Conservation (phyloP, 2,113 vertebrate genomes). For the Tenebrosternarchus preto region DNA sequence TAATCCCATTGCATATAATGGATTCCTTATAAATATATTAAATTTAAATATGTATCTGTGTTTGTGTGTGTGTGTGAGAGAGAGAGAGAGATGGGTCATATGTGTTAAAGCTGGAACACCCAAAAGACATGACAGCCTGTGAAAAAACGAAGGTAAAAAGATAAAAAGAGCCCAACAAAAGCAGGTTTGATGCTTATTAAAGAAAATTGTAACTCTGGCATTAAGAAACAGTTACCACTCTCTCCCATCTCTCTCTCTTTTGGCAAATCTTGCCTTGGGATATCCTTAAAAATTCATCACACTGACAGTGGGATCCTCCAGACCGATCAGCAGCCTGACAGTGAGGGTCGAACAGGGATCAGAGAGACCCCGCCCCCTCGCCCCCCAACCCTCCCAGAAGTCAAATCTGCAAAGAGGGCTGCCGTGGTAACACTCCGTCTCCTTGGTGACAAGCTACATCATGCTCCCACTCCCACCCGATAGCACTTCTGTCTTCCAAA, state of each 20-base stretch:
- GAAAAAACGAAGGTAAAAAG: conserved; percentile 36
- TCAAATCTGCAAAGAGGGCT: conserved; percentile 69
- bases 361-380: conserved; percentile 56
- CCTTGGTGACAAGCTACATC: conserved; percentile 58
- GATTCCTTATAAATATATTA: too few species aligned
- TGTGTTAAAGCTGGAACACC: conserved; percentile 47
- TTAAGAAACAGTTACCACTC: conserved; percentile 76
- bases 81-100: conserved; percentile 17
- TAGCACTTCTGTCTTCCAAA: not conserved
- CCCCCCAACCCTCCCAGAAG: conserved; percentile 54
- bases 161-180: conserved; percentile 49
- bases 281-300: conserved; percentile 85
- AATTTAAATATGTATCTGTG: too few species aligned
- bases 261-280: conserved; percentile 80
- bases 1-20: too few species aligned
- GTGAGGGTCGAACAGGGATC: conserved; percentile 65
- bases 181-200: conserved; percentile 76
- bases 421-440: conserved; percentile 62
- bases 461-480: conserved; percentile 5
- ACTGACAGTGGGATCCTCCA: conserved; percentile 81
- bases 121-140: conserved; percentile 49
- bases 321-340: conserved; percentile 75
- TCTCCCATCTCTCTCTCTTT: conserved; percentile 59
- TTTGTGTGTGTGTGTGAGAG: not conserved
- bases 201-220: conserved; percentile 76